Conservation (phyloP, 2,113 vertebrate genomes). For the Trachemys scripta region DNA sequence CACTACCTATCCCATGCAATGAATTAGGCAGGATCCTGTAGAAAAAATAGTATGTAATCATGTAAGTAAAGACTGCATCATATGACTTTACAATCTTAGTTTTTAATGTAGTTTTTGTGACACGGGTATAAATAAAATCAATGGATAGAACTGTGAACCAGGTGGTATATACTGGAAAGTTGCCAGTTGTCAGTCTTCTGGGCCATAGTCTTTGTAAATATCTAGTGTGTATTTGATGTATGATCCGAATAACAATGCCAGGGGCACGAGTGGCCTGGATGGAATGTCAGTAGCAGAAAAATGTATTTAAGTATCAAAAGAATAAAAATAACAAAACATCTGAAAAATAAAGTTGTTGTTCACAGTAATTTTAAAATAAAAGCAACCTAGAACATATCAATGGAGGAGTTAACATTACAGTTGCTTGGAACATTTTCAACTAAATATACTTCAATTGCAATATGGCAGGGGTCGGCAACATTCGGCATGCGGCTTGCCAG, state of each 20-base stretch:
- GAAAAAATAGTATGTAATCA: not conserved
- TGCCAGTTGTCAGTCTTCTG: slow-evolving; percentile 43
- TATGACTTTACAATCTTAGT: not conserved
- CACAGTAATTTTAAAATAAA: not conserved
- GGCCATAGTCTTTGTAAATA: slow-evolving; percentile 1
- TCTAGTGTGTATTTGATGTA: not conserved
- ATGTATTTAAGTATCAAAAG: not conserved
- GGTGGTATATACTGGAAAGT: slow-evolving; percentile 39
- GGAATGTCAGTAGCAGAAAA: not conserved
- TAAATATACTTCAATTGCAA: slow-evolving; percentile 5
- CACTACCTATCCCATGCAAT: not conserved
- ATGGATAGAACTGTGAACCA: slow-evolving; percentile 29
- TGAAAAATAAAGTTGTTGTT: not conserved
- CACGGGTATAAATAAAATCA: not conserved
- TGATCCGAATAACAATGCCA: slow-evolving; percentile 14
- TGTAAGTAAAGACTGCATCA: not conserved
- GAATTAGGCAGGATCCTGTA: not conserved
- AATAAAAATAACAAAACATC: not conserved
- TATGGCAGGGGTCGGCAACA: not conserved
- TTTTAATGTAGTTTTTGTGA: not conserved
- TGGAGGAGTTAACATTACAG: not conserved
- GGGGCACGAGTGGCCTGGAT: not conserved
- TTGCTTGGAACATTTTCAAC: not conserved
- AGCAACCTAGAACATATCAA: not conserved
- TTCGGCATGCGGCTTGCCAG: too few relatives aligned